Conservation (phyloP, 2,888 invertebrate species). For the Philereme transversata region DNA sequence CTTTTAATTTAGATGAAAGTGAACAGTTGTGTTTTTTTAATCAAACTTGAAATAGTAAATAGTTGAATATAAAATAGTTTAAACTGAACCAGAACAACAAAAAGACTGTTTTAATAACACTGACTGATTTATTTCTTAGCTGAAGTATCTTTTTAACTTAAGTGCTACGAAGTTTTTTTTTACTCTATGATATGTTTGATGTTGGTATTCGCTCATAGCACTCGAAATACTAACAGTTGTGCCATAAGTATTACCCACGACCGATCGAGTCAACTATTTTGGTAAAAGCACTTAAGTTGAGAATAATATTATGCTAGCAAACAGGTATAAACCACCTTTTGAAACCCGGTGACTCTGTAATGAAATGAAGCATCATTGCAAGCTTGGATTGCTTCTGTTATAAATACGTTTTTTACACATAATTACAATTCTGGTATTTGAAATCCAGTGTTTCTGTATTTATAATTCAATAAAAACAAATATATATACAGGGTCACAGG, state of each 20-base stretch:
- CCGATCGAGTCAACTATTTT: slow-evolving; percentile 17
- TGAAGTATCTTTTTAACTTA: no score
- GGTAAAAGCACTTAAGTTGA: slow-evolving; percentile 11
- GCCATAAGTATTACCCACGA: not conserved
- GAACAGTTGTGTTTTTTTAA: no score
- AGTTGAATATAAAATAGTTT: slow-evolving; percentile 1
- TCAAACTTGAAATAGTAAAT: not conserved
- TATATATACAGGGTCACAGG: no score
- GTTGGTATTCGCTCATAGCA: no score
- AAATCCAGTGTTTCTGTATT: not conserved
- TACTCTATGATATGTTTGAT: no score
- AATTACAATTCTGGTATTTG: not conserved
- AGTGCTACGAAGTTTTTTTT: no score
- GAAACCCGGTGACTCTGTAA: slow-evolving; percentile 8
- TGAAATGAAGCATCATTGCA: not conserved
- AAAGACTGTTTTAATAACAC: no score
- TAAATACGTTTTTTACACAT: not conserved
- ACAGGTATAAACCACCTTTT: slow-evolving; percentile 3
- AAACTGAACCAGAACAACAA: not conserved
- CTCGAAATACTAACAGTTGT: no score
- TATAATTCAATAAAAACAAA: no score
- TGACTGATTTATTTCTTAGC: no score
- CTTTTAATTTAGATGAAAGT: no score
- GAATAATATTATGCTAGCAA: slow-evolving; percentile 4
- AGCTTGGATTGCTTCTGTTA: not conserved